These are phyloP conservation scores for Tenthredo scrophulariae DNA, from an alignment of 2,888 invertebrate species.

Conservation along the genomic window DNA sequence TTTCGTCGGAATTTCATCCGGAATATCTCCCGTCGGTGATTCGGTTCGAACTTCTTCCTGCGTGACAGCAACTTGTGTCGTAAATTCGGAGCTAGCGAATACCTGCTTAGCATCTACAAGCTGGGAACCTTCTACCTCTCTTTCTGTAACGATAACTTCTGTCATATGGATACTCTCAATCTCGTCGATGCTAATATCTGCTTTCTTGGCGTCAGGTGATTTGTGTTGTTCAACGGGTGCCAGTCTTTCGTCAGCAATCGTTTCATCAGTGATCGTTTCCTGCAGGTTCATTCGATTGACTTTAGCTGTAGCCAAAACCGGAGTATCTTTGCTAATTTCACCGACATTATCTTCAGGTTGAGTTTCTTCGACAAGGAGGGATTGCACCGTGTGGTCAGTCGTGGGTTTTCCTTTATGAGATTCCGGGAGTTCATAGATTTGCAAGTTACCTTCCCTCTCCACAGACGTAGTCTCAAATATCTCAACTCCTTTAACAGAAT, in stretches of 20 bases:
- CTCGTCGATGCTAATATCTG: constrained; percentile 76
- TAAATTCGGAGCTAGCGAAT: constrained; percentile 78
- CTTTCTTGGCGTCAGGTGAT: constrained; percentile 76
- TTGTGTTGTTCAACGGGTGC: constrained; percentile 76
- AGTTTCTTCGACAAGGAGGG: constrained; percentile 79
- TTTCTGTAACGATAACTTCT: constrained; percentile 79
- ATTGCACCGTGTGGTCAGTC: constrained; percentile 79
- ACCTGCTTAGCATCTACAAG: constrained; percentile 74
- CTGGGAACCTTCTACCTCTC: constrained; percentile 78
- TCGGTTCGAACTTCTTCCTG: constrained; percentile 79
- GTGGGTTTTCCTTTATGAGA: constrained; percentile 79
- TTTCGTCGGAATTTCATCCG: constrained; percentile 73
- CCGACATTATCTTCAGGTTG: constrained; percentile 78
- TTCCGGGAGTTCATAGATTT: constrained; percentile 80
- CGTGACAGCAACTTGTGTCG: constrained; percentile 78
- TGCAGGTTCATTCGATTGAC: constrained; percentile 76
- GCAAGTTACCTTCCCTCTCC: constrained; percentile 84
- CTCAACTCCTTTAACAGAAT: constrained; percentile 83
- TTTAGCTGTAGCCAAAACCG: constrained; percentile 78
- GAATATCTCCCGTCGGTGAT: constrained; percentile 74
- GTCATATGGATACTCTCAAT: constrained; percentile 79
- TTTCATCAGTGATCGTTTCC: constrained; percentile 80
- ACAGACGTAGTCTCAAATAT: constrained; percentile 83
- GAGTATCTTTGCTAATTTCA: constrained; percentile 76
- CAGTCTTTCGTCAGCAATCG: constrained; percentile 81